A percentile compares a stretch with the other conserved stretches of the same genome.
Conservation (phyloP, 1,140 invertebrate genomes). For the Cepaea nemoralis region DNA sequence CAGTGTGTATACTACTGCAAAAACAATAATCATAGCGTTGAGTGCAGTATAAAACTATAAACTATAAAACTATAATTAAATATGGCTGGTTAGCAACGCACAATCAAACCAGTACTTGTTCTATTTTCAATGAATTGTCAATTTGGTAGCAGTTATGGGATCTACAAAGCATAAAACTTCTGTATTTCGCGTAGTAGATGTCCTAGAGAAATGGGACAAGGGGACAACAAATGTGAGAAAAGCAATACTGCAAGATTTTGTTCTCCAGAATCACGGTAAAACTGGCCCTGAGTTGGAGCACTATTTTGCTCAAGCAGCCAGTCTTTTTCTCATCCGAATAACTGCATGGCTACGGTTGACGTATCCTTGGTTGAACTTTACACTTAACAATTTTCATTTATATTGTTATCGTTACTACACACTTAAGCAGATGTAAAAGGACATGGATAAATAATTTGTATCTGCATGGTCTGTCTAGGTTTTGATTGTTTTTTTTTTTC, state of each 20-base stretch:
- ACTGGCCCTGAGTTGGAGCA: conserved; percentile 71
- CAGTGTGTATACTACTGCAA: no score
- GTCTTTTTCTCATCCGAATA: conserved; percentile 71
- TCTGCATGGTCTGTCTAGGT: no score
- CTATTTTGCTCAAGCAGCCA: conserved; percentile 71
- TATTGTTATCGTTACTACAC: no score
- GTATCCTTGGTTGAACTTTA: no score
- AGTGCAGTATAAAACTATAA: no score
- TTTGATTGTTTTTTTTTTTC: no score
- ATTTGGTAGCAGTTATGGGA: conserved; percentile 53
- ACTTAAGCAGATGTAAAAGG: no score
- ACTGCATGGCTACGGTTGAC: conserved; percentile 71
- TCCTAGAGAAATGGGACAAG: conserved; percentile 72
- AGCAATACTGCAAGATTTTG: conserved; percentile 70
- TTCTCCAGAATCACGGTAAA: conserved; percentile 70
- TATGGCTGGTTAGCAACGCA: conserved; percentile 61
- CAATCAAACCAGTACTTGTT: conserved; percentile 30
- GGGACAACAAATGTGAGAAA: conserved; percentile 65
- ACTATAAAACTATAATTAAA: no score
- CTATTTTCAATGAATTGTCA: not conserved
- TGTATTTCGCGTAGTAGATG: conserved; percentile 66
- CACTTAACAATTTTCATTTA: no score
- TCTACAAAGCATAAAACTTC: conserved; percentile 70
- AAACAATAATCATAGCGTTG: no score
- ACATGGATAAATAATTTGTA: no score